A percentile compares a stretch with the other conserved stretches of the same genome.
Conservation (phyloP, 2,797 vertebrate genomes). For the Cyclura pinguis region DNA sequence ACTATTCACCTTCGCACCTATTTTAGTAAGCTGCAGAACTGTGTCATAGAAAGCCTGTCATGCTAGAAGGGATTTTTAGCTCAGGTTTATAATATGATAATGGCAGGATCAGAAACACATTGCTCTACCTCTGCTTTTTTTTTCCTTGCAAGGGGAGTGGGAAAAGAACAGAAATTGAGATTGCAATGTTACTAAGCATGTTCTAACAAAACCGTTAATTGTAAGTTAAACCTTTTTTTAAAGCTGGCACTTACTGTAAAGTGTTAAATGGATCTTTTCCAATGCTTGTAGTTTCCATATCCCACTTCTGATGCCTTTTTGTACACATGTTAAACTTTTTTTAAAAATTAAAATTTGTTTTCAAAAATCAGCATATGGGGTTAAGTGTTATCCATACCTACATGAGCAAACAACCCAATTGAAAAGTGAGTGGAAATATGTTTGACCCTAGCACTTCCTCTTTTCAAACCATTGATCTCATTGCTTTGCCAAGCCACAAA, state of each 20-base stretch:
- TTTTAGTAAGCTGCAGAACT: neutral
- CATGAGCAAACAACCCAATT: neutral
- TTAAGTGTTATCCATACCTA: constrained; percentile 40
- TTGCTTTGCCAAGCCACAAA: neutral
- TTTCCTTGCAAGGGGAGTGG: constrained; percentile 20
- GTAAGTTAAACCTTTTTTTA: constrained; percentile 19
- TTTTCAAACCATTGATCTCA: neutral
- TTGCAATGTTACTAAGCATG: constrained; percentile 46
- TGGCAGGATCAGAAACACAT: constrained; percentile 9
- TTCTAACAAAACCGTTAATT: constrained; percentile 33
- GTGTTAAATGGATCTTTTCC: constrained; percentile 54
- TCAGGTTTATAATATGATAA: constrained; percentile 17
- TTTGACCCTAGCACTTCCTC: neutral
- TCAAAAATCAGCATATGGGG: constrained; percentile 56
- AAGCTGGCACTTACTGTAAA: constrained; percentile 45
- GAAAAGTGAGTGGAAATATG: neutral
- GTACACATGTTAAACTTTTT: constrained; percentile 61
- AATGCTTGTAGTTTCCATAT: constrained; percentile 53
- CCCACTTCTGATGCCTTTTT: constrained; percentile 62
- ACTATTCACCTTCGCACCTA: neutral
- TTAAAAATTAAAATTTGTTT: constrained; percentile 68
- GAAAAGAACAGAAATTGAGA: constrained; percentile 44
- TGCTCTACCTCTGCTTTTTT: constrained; percentile 30
- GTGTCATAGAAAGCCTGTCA: constrained; percentile 18
- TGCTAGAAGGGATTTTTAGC: constrained; percentile 23